Conservation (phyloP, 2,797 vertebrate species). For the Ptychadena robeensis region DNA sequence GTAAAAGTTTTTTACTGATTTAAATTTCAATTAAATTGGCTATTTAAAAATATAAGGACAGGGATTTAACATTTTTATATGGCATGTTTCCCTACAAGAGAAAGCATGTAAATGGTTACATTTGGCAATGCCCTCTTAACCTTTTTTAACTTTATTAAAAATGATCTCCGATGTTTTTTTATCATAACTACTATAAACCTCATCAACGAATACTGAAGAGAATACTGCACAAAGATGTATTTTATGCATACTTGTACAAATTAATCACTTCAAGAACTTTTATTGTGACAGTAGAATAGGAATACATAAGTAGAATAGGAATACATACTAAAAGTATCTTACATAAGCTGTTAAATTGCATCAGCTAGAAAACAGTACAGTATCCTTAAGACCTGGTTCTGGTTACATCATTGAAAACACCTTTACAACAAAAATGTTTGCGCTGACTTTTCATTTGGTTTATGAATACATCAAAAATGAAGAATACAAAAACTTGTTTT, state of each 20-base stretch:
- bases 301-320: background rate
- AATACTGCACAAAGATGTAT: background rate
- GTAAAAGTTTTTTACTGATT: no score
- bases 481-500: slow-evolving; percentile 66
- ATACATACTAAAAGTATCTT: background rate
- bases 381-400: background rate
- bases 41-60: background rate
- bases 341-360: slow-evolving; percentile 5
- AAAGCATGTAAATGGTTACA: background rate
- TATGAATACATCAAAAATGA: slow-evolving; percentile 47
- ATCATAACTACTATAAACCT: background rate
- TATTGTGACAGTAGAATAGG: background rate
- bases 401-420: slow-evolving; percentile 26
- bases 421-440: slow-evolving; percentile 41
- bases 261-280: background rate
- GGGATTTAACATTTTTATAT: background rate
- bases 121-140: background rate
- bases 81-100: background rate
- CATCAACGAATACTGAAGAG: background rate
- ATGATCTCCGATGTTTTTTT: background rate
- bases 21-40: no score
- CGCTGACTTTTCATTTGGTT: slow-evolving; percentile 42
- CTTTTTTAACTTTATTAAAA: no score
- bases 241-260: background rate
- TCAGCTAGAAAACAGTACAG: slow-evolving; percentile 24